phyloP scores from a whole-genome alignment of 2,113 vertebrate genomes.

The Chaetorhynchus papuensis region DNA sequence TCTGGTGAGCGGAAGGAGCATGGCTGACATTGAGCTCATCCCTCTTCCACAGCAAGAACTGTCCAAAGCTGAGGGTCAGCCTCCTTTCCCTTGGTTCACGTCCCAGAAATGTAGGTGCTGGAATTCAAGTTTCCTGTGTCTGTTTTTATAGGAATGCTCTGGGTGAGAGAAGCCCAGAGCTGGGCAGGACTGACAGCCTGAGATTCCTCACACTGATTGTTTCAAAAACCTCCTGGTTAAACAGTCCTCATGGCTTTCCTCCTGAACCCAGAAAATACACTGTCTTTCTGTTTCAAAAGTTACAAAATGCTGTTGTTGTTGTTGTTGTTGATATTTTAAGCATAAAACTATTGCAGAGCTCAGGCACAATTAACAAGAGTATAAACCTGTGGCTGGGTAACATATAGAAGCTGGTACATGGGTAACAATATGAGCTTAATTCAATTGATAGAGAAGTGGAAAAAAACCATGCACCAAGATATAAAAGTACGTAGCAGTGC shows the following conservation, averaged over 20 bases:
- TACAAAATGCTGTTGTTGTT: background rate
- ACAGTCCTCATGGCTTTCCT: background rate
- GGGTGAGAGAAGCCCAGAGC: background rate
- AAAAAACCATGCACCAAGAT: background rate
- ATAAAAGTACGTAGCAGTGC: background rate
- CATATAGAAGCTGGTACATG: background rate
- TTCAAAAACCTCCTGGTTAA: background rate
- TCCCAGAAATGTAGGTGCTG: background rate
- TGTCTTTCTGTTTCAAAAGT: background rate
- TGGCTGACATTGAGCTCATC: background rate
- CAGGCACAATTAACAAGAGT: background rate
- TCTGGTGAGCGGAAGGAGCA: rapidly evolving
- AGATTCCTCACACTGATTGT: background rate
- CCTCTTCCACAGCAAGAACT: background rate
- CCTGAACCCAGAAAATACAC: background rate
- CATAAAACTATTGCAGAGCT: background rate
- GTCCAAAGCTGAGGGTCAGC: background rate
- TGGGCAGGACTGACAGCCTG: background rate
- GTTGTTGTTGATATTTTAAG: background rate
- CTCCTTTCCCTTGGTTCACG: background rate
- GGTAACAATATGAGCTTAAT: background rate
- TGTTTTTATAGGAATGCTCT: background rate
- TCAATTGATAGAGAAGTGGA: background rate
- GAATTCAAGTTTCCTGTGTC: background rate
- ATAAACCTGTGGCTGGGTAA: background rate